These are phyloP conservation scores for Mohoua ochrocephala DNA, from an alignment of 2,113 vertebrate species.

Conservation along the genomic window DNA sequence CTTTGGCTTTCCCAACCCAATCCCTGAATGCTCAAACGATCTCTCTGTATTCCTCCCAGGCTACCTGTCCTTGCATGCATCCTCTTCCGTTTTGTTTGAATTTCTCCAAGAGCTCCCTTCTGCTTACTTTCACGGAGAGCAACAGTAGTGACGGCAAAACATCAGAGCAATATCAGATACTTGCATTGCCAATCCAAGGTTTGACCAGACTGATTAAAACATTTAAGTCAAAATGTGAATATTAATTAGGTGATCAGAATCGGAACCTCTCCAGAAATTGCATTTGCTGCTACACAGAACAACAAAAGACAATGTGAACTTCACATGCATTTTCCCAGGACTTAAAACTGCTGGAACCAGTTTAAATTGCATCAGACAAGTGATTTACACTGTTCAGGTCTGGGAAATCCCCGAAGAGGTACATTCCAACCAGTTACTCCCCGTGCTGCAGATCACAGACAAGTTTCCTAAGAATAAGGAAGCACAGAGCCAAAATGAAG, in stretches of 20 bases:
- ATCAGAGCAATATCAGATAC: neutral
- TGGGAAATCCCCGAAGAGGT: accelerated
- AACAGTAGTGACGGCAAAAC: neutral
- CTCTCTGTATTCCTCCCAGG: neutral
- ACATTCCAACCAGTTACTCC: neutral
- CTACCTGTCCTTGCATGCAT: neutral
- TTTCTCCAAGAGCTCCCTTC: neutral
- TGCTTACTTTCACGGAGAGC: neutral
- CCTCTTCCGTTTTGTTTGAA: neutral
- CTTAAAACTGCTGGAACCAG: neutral
- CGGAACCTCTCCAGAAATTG: neutral
- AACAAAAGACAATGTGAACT: neutral
- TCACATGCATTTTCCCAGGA: accelerated
- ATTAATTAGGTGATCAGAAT: neutral
- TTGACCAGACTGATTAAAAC: neutral
- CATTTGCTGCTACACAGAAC: neutral
- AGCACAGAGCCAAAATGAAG: neutral
- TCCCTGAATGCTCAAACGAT: neutral
- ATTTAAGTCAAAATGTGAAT: neutral
- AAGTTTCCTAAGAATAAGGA: neutral
- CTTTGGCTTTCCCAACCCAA: neutral
- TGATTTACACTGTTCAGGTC: neutral
- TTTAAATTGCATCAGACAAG: neutral
- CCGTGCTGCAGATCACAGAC: neutral
- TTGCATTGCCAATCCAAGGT: neutral